Percentiles rank a stretch among this genome's conserved stretches.
Evolutionary conservation across 2,888 invertebrate species (phyloP).

Genomic region (Philonicus albiceps): DNA sequence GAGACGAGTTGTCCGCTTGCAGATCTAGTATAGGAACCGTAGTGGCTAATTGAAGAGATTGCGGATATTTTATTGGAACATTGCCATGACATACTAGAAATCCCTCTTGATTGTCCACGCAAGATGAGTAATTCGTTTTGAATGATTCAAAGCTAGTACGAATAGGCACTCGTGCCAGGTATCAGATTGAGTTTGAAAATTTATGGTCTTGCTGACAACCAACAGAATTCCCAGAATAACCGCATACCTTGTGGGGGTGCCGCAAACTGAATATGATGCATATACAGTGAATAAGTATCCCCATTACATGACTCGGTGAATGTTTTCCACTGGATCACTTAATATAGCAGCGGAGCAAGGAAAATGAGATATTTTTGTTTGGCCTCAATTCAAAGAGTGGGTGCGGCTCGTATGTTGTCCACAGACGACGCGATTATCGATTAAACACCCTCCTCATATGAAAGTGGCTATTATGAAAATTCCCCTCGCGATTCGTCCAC

Average conservation of each 20-base stretch:
- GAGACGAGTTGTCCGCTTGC: not conserved
- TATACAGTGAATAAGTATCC: not conserved
- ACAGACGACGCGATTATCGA: not conserved
- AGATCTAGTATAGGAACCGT: not conserved
- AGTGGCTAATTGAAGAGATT: slow-evolving; percentile 34
- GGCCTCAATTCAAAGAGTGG: not conserved
- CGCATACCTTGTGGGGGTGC: not conserved
- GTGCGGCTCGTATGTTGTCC: not conserved
- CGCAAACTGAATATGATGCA: not conserved
- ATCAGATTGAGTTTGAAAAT: not conserved
- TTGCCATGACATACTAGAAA: slow-evolving; percentile 6
- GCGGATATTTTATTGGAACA: slow-evolving; percentile 25
- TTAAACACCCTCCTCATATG: not conserved
- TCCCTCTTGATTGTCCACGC: not conserved
- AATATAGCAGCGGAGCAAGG: not conserved
- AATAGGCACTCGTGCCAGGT: not conserved
- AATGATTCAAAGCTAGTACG: not conserved
- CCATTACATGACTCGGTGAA: not conserved
- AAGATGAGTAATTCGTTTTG: slow-evolving; percentile 22
- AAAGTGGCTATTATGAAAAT: not conserved
- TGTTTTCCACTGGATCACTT: not conserved
- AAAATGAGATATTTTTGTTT: not conserved
- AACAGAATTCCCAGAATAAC: not conserved
- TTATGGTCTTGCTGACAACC: slow-evolving; percentile 8
- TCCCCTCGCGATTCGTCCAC: not conserved